These are phyloP conservation scores for Oasisia sp. DNA, from an alignment of 2,888 invertebrate species.

Conservation along the genomic window DNA sequence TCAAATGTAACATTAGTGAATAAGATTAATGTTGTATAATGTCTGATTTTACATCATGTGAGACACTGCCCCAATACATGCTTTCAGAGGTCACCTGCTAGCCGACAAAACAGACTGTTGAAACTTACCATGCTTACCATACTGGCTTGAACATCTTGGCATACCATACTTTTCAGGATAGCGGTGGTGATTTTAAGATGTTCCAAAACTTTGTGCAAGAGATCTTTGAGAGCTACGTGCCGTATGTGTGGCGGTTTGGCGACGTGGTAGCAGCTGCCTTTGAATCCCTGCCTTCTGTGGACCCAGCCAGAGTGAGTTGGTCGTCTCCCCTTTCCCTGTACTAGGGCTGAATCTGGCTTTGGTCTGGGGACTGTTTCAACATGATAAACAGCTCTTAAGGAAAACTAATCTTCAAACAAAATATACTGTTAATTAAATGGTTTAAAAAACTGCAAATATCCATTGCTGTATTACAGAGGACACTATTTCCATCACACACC, in stretches of 20 bases:
- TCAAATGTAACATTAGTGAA: too few relatives aligned
- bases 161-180: slow-evolving; percentile 14
- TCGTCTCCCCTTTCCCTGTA: too few relatives aligned
- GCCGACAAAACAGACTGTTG: not conserved
- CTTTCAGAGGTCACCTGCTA: not conserved
- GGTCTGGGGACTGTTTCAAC: too few relatives aligned
- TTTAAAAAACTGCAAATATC: too few relatives aligned
- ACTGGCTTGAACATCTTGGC: slow-evolving; percentile 39
- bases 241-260: slow-evolving; percentile 30
- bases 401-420: too few relatives aligned
- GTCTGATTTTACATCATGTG: not conserved
- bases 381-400: too few relatives aligned
- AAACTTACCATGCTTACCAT: not conserved
- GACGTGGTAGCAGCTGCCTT: slow-evolving; percentile 29
- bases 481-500: too few relatives aligned
- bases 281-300: slow-evolving; percentile 26
- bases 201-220: slow-evolving; percentile 21
- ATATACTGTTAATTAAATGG: too few relatives aligned
- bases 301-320: slow-evolving; percentile 25
- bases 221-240: slow-evolving; percentile 31
- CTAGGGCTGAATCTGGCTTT: too few relatives aligned
- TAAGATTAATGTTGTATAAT: too few relatives aligned
- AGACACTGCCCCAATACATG: not conserved
- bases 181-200: not conserved
- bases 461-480: too few relatives aligned